Percentiles rank a stretch among this genome's conserved stretches.
Evolutionary conservation across 2,113 vertebrate species (phyloP).

Genomic region (Sminthopsis crassicaudata): DNA sequence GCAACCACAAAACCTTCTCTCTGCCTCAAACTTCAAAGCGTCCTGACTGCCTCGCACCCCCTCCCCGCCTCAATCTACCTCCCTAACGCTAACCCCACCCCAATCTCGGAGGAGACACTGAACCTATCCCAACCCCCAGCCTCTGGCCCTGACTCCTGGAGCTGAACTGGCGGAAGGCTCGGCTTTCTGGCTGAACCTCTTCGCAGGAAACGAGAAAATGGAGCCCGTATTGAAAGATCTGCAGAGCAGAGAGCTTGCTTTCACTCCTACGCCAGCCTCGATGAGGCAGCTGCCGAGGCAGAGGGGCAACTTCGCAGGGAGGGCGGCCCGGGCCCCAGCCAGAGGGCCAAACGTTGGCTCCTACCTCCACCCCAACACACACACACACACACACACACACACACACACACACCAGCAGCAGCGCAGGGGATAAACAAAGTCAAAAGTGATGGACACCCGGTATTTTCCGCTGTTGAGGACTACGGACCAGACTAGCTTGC

Average conservation of each 20-base stretch:
- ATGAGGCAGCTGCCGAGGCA: not conserved
- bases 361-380: not conserved
- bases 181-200: not conserved
- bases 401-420: not conserved
- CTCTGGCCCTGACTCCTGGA: not conserved
- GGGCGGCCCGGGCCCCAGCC: not conserved
- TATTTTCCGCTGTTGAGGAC: not conserved
- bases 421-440: not conserved
- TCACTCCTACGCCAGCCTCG: not conserved
- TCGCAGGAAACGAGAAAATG: not conserved
- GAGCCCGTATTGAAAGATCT: not conserved
- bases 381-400: not conserved
- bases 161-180: not conserved
- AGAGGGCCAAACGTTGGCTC: not conserved
- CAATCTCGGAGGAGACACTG: not conserved
- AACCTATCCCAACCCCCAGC: not conserved
- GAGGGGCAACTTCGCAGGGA: not conserved
- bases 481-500: not conserved
- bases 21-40: not conserved
- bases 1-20: slow-evolving; percentile 42
- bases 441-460: not conserved
- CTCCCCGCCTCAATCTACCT: not conserved
- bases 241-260: not conserved
- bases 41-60: not conserved
- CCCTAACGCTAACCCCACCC: slow-evolving; percentile 43